Evolutionary conservation across 2,797 vertebrate species (phyloP).

Genomic region (Nasua narica): DNA sequence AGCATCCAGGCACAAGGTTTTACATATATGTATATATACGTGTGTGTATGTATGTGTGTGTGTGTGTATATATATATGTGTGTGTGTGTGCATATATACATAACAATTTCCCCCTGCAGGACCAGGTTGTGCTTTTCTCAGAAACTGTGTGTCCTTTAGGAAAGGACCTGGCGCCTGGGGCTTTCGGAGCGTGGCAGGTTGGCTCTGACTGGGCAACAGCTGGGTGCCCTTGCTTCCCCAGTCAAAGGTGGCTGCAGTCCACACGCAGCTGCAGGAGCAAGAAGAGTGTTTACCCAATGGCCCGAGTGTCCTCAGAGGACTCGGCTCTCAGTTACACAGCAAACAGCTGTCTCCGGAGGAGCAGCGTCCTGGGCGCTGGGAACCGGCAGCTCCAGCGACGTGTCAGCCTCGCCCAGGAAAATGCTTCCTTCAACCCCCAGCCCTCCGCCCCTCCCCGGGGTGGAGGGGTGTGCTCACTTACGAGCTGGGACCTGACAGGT

Average conservation of each 20-base stretch:
- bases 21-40: neutral
- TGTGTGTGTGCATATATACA: neutral
- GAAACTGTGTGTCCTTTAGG: neutral
- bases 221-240: conserved; percentile 26
- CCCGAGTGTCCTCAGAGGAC: conserved; percentile 66
- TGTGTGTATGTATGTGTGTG: too few relatives aligned
- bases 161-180: neutral
- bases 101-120: neutral
- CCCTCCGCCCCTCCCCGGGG: too few relatives aligned
- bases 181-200: neutral
- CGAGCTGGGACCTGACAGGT: neutral
- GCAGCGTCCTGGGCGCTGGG: neutral
- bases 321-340: conserved; percentile 54
- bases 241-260: neutral
- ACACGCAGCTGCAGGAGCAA: conserved; percentile 31
- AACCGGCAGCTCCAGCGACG: neutral
- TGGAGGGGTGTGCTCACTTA: neutral
- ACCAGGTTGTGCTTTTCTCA: neutral
- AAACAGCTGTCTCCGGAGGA: conserved; percentile 53
- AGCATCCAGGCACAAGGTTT: neutral
- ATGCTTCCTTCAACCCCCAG: neutral
- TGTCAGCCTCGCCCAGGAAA: neutral
- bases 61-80: too few relatives aligned
- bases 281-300: conserved; percentile 53
- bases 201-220: conserved; percentile 24